A percentile compares a stretch with the other conserved stretches of the same genome.
phyloP scores from a whole-genome alignment of 2,113 vertebrate species.

The Orcinus orca region DNA sequence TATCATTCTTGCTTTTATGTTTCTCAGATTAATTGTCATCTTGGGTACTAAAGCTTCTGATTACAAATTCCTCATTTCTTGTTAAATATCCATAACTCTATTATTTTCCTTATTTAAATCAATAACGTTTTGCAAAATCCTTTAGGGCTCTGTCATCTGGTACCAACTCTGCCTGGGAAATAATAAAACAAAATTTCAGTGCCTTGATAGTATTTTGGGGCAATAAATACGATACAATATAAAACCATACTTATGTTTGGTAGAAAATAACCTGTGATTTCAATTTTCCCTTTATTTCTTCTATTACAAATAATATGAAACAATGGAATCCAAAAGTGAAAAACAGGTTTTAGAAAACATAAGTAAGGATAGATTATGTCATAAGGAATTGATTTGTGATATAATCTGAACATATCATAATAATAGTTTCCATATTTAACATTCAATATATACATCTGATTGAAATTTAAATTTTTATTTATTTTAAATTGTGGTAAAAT shows the following conservation, averaged over 20 bases:
- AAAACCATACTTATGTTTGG: not conserved
- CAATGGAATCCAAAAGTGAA: not conserved
- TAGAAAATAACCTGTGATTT: not conserved
- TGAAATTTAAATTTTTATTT: not conserved
- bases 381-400: not conserved
- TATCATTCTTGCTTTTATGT: conserved; percentile 29
- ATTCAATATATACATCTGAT: not conserved
- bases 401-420: not conserved
- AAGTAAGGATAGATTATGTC: not conserved
- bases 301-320: not conserved
- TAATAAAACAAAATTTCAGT: conserved; percentile 14
- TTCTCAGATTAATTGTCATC: conserved; percentile 38
- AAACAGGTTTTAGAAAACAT: conserved; percentile 1
- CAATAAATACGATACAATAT: not conserved
- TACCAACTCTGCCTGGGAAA: not conserved
- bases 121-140: conserved; percentile 21
- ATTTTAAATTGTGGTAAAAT: not conserved
- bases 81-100: conserved; percentile 53
- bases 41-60: conserved; percentile 7
- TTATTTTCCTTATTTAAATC: conserved; percentile 48
- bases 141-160: not conserved
- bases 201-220: not conserved
- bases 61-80: conserved; percentile 54
- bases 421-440: not conserved
- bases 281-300: conserved; percentile 11